These are phyloP conservation scores for Phyllostomus hastatus DNA, from an alignment of 2,113 vertebrate species.

Conservation along the genomic window DNA sequence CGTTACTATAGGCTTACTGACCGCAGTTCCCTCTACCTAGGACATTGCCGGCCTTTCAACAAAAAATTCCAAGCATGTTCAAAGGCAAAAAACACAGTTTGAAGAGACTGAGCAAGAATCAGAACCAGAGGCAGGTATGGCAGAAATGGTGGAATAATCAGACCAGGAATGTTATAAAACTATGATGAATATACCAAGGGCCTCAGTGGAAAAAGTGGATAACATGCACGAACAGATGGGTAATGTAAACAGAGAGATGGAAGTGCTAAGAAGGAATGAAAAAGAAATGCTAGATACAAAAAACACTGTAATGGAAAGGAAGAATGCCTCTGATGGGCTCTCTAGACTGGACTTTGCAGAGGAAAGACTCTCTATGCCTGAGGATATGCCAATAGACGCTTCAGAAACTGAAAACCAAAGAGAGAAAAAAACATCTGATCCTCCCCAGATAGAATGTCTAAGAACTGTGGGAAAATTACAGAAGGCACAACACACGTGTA, in stretches of 20 bases:
- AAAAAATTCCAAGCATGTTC: not conserved
- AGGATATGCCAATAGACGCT: not conserved
- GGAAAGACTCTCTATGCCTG: not conserved
- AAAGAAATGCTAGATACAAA: not conserved
- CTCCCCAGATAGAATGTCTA: not conserved
- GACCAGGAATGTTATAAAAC: too few species aligned
- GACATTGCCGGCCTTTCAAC: not conserved
- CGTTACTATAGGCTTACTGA: not conserved
- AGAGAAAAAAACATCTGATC: not conserved
- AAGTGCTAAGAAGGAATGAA: not conserved
- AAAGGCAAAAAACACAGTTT: not conserved
- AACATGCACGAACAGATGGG: too few species aligned
- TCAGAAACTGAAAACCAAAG: not conserved
- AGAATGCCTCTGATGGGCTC: not conserved
- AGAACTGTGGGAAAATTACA: not conserved
- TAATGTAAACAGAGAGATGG: too few species aligned
- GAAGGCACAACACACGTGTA: not conserved
- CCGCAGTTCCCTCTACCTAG: not conserved
- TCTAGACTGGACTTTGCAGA: not conserved
- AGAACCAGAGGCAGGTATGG: not conserved
- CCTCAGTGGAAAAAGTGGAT: too few species aligned
- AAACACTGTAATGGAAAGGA: not conserved
- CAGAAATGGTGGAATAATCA: too few species aligned
- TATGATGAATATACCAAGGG: too few species aligned
- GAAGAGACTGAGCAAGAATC: not conserved